Percentiles rank a stretch among this genome's conserved stretches.
Conservation (phyloP, 2,888 invertebrate genomes). For the Coelopa pilipes region DNA sequence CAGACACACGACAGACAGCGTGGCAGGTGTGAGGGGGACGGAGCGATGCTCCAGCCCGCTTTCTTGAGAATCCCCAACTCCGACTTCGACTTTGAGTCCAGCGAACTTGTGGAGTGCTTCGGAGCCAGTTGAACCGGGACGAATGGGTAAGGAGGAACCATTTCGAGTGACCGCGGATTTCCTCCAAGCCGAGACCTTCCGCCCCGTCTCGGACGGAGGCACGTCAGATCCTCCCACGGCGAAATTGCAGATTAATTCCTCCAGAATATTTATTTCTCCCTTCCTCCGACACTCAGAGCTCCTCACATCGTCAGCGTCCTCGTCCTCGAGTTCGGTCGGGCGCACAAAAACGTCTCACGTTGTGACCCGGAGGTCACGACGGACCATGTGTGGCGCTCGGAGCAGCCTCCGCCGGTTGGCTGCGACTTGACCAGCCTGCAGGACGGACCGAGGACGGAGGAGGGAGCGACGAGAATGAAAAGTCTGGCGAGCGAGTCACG, state of each 20-base stretch:
- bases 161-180: too few species aligned
- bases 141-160: too few species aligned
- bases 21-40: too few species aligned
- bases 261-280: too few species aligned
- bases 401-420: conserved; percentile 1
- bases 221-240: not conserved
- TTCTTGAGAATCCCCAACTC: too few species aligned
- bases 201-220: not conserved
- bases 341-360: conserved; percentile 40
- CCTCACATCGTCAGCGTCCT: not conserved
- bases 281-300: not conserved
- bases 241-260: not conserved
- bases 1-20: too few species aligned
- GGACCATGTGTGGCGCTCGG: conserved; percentile 32
- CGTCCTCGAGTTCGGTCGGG: too few species aligned
- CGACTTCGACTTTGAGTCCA: too few species aligned
- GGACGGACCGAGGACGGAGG: conserved; percentile 7
- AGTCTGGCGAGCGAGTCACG: conserved; percentile 55
- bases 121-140: too few species aligned
- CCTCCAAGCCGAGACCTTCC: too few species aligned
- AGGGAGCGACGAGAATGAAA: conserved; percentile 37
- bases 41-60: too few species aligned
- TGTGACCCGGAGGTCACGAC: conserved; percentile 45
- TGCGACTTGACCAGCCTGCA: conserved; percentile 25
- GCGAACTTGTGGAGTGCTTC: too few species aligned